Conservation (phyloP, 2,797 vertebrate genomes). For the Centropyge bicolor region DNA sequence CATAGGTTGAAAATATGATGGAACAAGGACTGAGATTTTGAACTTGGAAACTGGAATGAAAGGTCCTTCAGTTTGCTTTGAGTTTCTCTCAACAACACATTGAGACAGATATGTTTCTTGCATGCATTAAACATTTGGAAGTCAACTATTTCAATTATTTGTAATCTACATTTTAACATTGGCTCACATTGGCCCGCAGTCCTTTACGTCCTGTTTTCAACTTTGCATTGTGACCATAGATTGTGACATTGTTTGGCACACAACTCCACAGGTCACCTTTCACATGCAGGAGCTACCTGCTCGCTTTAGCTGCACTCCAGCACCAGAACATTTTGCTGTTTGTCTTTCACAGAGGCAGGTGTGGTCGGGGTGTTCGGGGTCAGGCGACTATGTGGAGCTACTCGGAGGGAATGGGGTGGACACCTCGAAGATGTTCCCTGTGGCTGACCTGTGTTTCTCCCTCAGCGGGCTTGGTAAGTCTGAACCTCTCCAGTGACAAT, state of each 20-base stretch:
- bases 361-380: constrained; percentile 86
- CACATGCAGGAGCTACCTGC: not conserved
- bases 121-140: not conserved
- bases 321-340: constrained; percentile 5
- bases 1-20: not conserved
- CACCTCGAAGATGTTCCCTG: constrained; percentile 94
- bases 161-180: not conserved
- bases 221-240: not conserved
- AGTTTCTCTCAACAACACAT: not conserved
- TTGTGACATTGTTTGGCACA: not conserved
- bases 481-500: not conserved
- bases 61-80: not conserved
- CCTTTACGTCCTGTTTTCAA: not conserved
- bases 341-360: constrained; percentile 83
- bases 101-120: not conserved
- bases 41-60: no score
- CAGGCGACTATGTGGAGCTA: constrained; percentile 94
- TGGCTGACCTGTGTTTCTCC: constrained; percentile 94
- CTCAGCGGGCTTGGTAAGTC: constrained; percentile 92
- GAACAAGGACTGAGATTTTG: not conserved
- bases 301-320: not conserved
- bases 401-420: constrained; percentile 93
- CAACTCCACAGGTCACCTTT: not conserved
- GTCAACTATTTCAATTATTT: not conserved
- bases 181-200: not conserved